phyloP scores from a whole-genome alignment of 2,888 invertebrate genomes.

The Phengaris alcon region DNA sequence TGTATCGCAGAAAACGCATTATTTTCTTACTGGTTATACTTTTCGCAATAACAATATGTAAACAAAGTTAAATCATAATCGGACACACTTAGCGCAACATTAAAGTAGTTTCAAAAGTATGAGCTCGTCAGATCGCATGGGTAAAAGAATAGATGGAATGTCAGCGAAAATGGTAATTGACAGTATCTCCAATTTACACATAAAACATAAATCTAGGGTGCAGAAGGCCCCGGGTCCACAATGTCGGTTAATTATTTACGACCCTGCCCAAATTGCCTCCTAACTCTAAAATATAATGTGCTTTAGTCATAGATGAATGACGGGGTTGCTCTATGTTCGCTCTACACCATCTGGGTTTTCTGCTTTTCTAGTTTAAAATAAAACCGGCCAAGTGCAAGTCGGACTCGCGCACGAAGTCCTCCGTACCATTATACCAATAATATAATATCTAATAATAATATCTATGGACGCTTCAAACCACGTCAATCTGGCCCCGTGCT shows the following conservation, averaged over 20 bases:
- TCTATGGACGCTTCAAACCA: no score
- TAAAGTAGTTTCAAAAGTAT: neutral
- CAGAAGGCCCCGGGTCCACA: neutral
- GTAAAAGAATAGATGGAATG: neutral
- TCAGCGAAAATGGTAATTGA: constrained; percentile 5
- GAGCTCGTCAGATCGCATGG: neutral
- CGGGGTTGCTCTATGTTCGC: neutral
- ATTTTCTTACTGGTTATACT: no score
- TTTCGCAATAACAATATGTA: no score
- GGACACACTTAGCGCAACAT: no score
- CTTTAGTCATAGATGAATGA: constrained; percentile 7
- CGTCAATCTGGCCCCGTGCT: no score
- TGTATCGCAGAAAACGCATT: no score
- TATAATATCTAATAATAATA: no score
- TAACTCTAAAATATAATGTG: constrained; percentile 3
- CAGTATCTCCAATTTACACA: neutral
- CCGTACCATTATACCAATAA: no score
- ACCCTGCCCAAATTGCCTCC: neutral
- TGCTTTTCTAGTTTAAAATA: no score
- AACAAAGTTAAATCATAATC: no score
- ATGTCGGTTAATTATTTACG: neutral
- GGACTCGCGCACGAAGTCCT: no score
- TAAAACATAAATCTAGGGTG: constrained; percentile 12
- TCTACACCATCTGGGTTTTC: neutral
- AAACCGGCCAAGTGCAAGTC: no score